phyloP scores from a whole-genome alignment of 1,140 invertebrate species.

The Diabrotica virgifera region DNA sequence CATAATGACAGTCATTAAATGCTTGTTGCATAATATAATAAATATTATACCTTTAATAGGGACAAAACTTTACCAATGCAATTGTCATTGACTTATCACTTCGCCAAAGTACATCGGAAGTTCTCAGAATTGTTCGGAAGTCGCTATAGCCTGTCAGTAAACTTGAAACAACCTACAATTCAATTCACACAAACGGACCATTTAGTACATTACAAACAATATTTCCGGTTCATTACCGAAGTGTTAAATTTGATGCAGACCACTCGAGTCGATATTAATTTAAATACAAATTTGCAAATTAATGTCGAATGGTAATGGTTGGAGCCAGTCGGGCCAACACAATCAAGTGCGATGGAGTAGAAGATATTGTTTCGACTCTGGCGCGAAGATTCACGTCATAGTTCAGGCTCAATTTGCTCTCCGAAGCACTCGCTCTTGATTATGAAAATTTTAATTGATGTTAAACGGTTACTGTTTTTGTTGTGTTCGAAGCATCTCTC shows the following conservation, averaged over 20 bases:
- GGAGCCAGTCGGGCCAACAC: conserved; percentile 21
- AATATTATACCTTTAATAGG: too few relatives aligned
- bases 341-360: conserved; percentile 25
- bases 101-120: neutral
- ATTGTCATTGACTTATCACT: too few relatives aligned
- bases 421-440: conserved; percentile 21
- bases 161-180: conserved; percentile 8
- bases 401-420: conserved; percentile 28
- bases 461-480: conserved; percentile 3
- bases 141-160: neutral
- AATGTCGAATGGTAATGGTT: conserved; percentile 25
- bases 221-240: conserved; percentile 8
- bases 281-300: conserved; percentile 31
- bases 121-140: neutral
- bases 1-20: too few relatives aligned
- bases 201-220: conserved; percentile 6
- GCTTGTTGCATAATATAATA: too few relatives aligned
- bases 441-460: conserved; percentile 31
- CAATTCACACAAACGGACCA: conserved; percentile 12
- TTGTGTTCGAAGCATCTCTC: neutral
- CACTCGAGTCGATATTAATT: conserved; percentile 22
- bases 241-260: conserved; percentile 12
- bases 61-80: too few relatives aligned
- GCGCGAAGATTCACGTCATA: conserved; percentile 27
- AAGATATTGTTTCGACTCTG: conserved; percentile 31